Conservation (phyloP, 2,113 vertebrate species). For the Sebastes fasciatus region DNA sequence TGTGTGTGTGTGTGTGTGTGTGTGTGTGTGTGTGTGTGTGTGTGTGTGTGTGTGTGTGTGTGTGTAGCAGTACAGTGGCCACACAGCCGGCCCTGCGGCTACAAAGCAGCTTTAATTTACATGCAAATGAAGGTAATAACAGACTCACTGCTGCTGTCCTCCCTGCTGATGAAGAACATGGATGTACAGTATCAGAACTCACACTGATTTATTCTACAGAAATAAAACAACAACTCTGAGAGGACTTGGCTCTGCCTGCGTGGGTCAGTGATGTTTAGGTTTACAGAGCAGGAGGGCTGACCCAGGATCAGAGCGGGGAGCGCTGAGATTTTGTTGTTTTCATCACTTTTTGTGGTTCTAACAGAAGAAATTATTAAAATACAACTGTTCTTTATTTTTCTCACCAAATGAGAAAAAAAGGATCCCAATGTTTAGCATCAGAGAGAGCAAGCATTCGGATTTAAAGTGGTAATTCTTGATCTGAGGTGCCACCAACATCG, state of each 20-base stretch:
- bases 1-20: slow-evolving; percentile 79
- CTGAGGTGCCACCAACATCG: not conserved
- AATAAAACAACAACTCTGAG: not conserved
- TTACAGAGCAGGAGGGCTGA: not conserved
- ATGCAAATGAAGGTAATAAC: slow-evolving; percentile 95
- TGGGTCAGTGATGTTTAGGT: not conserved
- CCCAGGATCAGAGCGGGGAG: not conserved
- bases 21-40: slow-evolving; percentile 58
- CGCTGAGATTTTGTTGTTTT: not conserved
- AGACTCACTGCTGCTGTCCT: slow-evolving; percentile 84
- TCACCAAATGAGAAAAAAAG: not conserved
- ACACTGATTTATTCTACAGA: not conserved
- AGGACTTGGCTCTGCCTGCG: not conserved
- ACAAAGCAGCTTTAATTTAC: slow-evolving; percentile 93
- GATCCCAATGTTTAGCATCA: not conserved
- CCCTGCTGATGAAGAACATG: slow-evolving; percentile 78
- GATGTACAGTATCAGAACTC: slow-evolving; percentile 13
- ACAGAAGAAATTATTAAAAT: not conserved
- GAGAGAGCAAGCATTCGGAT: not conserved
- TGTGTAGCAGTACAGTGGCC: slow-evolving; percentile 63
- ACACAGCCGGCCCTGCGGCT: slow-evolving; percentile 86
- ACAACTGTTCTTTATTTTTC: not conserved
- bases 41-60: slow-evolving; percentile 64
- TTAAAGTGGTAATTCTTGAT: not conserved
- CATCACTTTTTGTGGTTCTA: not conserved